phyloP scores from a whole-genome alignment of 2,113 vertebrate genomes.

The Labrus mixtus region DNA sequence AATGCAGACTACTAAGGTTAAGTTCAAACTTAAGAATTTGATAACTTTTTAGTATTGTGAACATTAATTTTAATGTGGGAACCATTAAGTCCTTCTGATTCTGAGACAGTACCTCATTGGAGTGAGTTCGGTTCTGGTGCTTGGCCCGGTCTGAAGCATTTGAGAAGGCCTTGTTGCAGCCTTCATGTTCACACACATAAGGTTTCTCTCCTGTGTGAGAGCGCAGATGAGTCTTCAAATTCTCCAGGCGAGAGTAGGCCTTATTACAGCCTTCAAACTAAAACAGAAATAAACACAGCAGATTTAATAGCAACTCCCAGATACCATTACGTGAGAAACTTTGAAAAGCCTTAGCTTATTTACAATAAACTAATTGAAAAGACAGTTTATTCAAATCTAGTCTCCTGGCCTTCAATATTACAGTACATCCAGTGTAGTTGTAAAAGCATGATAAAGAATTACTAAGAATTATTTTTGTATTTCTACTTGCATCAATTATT shows the following conservation, averaged over 20 bases:
- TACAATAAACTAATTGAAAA: constrained; percentile 1
- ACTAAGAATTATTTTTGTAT: too few relatives aligned
- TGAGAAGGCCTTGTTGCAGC: constrained; percentile 98
- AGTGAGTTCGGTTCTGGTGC: constrained; percentile 97
- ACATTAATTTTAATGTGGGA: too few relatives aligned
- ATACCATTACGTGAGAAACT: background rate
- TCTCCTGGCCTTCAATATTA: too few relatives aligned
- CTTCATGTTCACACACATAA: constrained; percentile 96
- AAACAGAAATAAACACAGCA: constrained; percentile 17
- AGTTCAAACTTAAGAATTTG: background rate
- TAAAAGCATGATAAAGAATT: too few relatives aligned
- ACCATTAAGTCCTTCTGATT: background rate
- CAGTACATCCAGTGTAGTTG: too few relatives aligned
- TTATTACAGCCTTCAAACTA: constrained; percentile 99
- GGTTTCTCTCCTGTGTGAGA: constrained; percentile 98
- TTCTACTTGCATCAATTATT: background rate
- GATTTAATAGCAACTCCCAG: background rate
- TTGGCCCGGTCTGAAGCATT: constrained; percentile 97
- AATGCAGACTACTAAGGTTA: background rate
- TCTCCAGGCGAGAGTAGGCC: constrained; percentile 98
- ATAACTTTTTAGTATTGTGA: background rate
- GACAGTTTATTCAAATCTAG: too few relatives aligned
- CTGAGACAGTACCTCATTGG: constrained; percentile 91
- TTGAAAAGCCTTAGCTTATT: background rate
- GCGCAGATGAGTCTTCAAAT: constrained; percentile 96